Percentiles rank a stretch among this genome's conserved stretches.
Evolutionary conservation across 2,888 invertebrate genomes (phyloP).

Genomic region (Drosophila borealis): DNA sequence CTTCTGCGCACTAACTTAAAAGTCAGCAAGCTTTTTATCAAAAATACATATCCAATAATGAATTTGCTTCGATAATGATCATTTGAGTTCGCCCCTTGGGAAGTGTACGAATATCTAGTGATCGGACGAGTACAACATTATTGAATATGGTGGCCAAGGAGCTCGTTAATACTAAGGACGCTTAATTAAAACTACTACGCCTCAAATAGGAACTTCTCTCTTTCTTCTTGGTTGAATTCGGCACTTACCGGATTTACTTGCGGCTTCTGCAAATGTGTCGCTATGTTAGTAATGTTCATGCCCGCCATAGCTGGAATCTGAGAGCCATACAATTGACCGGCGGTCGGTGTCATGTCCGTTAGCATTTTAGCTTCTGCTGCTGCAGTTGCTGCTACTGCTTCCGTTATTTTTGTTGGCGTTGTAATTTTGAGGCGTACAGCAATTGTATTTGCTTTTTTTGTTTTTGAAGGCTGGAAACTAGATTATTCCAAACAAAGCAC

Average conservation of each 20-base stretch:
- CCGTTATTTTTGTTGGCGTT: conserved; percentile 43
- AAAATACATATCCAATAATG: too few relatives aligned
- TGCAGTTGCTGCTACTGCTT: conserved; percentile 33
- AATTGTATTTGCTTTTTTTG: conserved; percentile 38
- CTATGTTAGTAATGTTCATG: conserved; percentile 86
- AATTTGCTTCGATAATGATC: too few relatives aligned
- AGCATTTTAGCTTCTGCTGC: conserved; percentile 84
- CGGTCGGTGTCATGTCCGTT: conserved; percentile 88
- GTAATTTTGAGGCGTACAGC: conserved; percentile 70
- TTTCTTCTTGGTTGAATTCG: not conserved
- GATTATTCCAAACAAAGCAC: conserved; percentile 23
- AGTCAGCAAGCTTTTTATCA: too few relatives aligned
- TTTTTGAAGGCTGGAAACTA: conserved; percentile 32
- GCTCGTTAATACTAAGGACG: too few relatives aligned
- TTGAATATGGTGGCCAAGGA: too few relatives aligned
- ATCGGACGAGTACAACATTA: too few relatives aligned
- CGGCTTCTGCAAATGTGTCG: conserved; percentile 85
- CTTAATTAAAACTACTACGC: too few relatives aligned
- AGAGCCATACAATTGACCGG: conserved; percentile 87
- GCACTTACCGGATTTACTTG: conserved; percentile 85
- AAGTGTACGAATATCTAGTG: too few relatives aligned
- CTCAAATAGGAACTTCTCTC: too few relatives aligned
- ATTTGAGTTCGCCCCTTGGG: too few relatives aligned
- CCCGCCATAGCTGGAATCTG: conserved; percentile 87
- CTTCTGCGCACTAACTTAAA: too few relatives aligned